These are phyloP conservation scores for Naso thynnoides DNA, from an alignment of 2,797 vertebrate species.

Conservation along the genomic window DNA sequence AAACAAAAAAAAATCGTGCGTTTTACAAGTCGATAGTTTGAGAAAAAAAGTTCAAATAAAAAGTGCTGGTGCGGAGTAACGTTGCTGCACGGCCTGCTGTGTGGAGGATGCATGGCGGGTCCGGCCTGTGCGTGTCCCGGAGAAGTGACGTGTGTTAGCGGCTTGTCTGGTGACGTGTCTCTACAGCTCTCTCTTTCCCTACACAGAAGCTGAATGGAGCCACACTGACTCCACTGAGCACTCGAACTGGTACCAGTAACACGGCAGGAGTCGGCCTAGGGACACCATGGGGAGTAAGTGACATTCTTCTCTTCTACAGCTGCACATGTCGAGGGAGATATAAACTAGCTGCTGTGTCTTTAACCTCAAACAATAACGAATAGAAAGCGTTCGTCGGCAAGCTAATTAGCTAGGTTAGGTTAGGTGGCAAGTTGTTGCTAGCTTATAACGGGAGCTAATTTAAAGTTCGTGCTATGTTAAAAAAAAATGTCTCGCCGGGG, in stretches of 20 bases:
- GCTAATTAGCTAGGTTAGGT: conserved; percentile 67
- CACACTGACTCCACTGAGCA: conserved; percentile 73
- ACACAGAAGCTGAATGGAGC: conserved; percentile 78
- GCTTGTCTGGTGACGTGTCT: conserved; percentile 88
- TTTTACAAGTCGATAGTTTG: neutral
- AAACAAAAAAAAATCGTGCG: neutral
- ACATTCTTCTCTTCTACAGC: neutral
- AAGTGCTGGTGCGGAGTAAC: fast-evolving
- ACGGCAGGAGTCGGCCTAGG: conserved; percentile 56
- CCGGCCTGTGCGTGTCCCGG: neutral
- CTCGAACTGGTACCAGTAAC: conserved; percentile 57
- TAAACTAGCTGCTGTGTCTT: neutral
- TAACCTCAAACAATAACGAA: neutral
- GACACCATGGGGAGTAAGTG: conserved; percentile 86
- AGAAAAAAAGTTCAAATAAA: fast-evolving
- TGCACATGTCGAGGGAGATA: neutral
- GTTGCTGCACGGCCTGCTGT: fast-evolving
- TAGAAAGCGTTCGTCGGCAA: neutral
- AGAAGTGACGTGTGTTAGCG: conserved; percentile 81
- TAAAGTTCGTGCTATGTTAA: conserved; percentile 7
- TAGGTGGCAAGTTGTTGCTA: conserved; percentile 59
- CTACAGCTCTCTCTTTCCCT: conserved; percentile 74
- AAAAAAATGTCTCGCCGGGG: fast-evolving
- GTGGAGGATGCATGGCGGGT: neutral
- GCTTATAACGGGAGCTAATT: conserved; percentile 27